Conservation (phyloP, 2,888 invertebrate species). For the Mantis religiosa region DNA sequence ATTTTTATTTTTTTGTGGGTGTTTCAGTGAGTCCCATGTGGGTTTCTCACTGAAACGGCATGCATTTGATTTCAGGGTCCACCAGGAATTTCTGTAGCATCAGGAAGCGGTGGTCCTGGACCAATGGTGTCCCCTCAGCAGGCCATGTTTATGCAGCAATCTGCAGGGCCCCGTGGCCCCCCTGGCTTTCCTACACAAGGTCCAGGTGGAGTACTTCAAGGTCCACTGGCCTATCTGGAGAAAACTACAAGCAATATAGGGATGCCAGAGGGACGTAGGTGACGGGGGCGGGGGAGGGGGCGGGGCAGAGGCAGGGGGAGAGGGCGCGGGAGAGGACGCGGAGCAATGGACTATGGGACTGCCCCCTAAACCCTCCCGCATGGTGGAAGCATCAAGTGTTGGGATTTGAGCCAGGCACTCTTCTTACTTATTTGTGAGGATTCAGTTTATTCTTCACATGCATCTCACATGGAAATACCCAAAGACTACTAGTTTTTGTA, state of each 20-base stretch:
- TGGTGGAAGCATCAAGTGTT: not conserved
- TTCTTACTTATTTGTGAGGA: not conserved
- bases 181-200: conserved; percentile 37
- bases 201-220: conserved; percentile 62
- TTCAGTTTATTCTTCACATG: not conserved
- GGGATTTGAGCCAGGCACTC: conserved; percentile 33
- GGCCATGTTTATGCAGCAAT: conserved; percentile 55
- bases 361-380: conserved; percentile 32
- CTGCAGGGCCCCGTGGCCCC: conserved; percentile 49
- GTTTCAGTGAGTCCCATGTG: conserved; percentile 26
- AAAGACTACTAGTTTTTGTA: not conserved
- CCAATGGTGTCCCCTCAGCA: conserved; percentile 39
- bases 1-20: conserved; percentile 14
- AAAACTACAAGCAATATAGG: conserved; percentile 91
- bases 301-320: conserved; percentile 68
- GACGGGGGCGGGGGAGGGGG: conserved; percentile 85
- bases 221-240: conserved; percentile 81
- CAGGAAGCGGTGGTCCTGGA: conserved; percentile 24
- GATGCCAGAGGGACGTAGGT: conserved; percentile 77
- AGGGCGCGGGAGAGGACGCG: conserved; percentile 74
- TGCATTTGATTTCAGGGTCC: conserved; percentile 21
- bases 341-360: conserved; percentile 48
- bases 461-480: not conserved
- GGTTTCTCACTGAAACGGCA: conserved; percentile 24
- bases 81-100: conserved; percentile 23